Percentiles rank a stretch among this genome's conserved stretches.
Evolutionary conservation across 1,140 invertebrate genomes (phyloP).

Genomic region (Eubasilissa regina): DNA sequence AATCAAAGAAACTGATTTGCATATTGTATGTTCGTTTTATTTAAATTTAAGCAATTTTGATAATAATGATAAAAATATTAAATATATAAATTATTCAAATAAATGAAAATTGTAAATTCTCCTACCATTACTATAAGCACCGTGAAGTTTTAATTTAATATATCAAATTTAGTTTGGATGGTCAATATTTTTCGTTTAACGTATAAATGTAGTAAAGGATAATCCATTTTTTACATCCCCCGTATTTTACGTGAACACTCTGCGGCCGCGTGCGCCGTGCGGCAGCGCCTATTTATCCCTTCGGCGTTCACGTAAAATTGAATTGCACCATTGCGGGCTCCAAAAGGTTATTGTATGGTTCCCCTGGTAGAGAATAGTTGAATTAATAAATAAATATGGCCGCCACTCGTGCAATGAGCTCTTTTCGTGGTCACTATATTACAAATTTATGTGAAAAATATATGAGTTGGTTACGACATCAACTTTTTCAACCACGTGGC

Average conservation of each 20-base stretch:
- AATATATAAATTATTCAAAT: no score
- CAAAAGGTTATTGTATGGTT: slow-evolving; percentile 44
- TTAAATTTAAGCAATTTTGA: no score
- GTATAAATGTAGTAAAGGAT: not conserved
- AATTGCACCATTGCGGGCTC: slow-evolving; percentile 33
- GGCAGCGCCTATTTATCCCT: slow-evolving; percentile 5
- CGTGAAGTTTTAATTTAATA: no score
- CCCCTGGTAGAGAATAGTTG: slow-evolving; percentile 21
- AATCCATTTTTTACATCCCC: not conserved
- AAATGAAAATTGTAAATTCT: no score
- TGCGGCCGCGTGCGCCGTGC: not conserved
- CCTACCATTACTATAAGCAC: no score
- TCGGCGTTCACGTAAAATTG: slow-evolving; percentile 39
- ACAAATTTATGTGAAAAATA: slow-evolving; percentile 23
- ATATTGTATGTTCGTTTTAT: no score
- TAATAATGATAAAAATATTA: no score
- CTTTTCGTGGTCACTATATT: slow-evolving; percentile 39
- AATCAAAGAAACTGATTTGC: no score
- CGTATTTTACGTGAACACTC: slow-evolving; percentile 5
- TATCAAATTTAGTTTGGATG: no score
- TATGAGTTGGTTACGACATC: slow-evolving; percentile 16
- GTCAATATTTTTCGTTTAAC: no score
- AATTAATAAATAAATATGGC: slow-evolving; percentile 47
- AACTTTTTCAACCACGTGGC: slow-evolving; percentile 18
- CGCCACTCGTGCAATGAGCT: slow-evolving; percentile 33